Conservation (phyloP, 2,113 vertebrate species). For the Tetraodon nigroviridis region DNA sequence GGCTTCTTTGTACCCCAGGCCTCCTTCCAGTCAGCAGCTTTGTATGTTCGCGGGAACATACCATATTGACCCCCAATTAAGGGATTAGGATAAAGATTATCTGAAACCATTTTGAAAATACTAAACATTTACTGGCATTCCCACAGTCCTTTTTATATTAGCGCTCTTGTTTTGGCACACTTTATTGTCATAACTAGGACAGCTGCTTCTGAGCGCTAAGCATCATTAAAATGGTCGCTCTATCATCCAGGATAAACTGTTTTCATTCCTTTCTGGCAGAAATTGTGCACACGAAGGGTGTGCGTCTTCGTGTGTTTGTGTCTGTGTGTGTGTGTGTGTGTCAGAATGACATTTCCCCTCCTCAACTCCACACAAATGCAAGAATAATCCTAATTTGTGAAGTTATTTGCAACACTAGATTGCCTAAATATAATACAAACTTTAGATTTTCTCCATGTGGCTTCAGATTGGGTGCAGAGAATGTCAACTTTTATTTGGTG, state of each 20-base stretch:
- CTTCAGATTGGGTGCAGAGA: slow-evolving; percentile 43
- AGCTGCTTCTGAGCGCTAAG: slow-evolving; percentile 43
- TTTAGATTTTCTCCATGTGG: slow-evolving; percentile 22
- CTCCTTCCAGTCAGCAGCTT: slow-evolving; percentile 45
- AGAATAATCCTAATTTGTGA: slow-evolving; percentile 33
- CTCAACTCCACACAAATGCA: slow-evolving; percentile 22
- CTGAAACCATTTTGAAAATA: slow-evolving; percentile 60
- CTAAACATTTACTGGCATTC: slow-evolving; percentile 56
- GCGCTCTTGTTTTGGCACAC: slow-evolving; percentile 43
- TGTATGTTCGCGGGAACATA: slow-evolving; percentile 50
- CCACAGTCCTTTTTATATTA: slow-evolving; percentile 52
- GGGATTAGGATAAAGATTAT: slow-evolving; percentile 67
- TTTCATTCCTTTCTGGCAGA: slow-evolving; percentile 36
- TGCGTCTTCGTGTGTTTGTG: slow-evolving; percentile 18
- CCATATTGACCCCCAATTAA: slow-evolving; percentile 71
- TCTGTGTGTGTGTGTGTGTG: slow-evolving; percentile 16
- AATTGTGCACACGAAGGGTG: slow-evolving; percentile 1
- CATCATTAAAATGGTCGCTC: slow-evolving; percentile 30
- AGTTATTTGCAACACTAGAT: slow-evolving; percentile 11
- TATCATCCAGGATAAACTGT: slow-evolving; percentile 43
- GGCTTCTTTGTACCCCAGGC: slow-evolving; percentile 34
- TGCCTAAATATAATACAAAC: slow-evolving; percentile 20
- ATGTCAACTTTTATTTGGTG: slow-evolving; percentile 55
- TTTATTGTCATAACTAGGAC: slow-evolving; percentile 40
- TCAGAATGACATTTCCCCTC: slow-evolving; percentile 29